These are phyloP conservation scores for Lysandra coridon DNA, from an alignment of 2,888 invertebrate species.

Conservation along the genomic window DNA sequence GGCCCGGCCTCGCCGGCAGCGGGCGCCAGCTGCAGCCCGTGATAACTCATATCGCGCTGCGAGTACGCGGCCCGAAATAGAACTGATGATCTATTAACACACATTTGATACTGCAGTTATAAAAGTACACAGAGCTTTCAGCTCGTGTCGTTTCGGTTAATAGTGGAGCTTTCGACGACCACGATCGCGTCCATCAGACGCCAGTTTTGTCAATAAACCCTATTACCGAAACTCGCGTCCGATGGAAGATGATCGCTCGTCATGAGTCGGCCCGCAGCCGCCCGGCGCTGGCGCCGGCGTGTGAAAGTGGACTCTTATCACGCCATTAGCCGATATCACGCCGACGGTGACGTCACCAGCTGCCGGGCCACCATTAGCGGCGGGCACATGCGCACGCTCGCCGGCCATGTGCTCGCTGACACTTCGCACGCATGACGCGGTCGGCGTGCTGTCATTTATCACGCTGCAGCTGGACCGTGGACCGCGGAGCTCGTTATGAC, in stretches of 20 bases:
- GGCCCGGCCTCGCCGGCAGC: constrained; percentile 4
- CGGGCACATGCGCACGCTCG: neutral
- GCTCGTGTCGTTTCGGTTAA: neutral
- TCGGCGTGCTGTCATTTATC: constrained; percentile 5
- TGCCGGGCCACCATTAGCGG: neutral
- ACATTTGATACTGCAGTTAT: neutral
- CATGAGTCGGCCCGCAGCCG: neutral
- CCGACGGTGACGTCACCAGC: neutral
- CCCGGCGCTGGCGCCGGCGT: neutral
- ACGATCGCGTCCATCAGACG: neutral
- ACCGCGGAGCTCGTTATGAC: neutral
- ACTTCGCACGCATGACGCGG: neutral
- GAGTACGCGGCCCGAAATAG: neutral
- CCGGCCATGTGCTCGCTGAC: neutral
- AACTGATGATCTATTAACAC: constrained; percentile 3
- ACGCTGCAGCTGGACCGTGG: constrained; percentile 7
- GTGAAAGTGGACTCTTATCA: constrained; percentile 9
- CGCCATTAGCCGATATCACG: neutral
- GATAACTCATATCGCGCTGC: neutral
- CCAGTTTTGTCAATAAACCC: neutral
- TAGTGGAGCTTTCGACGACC: neutral
- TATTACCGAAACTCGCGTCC: neutral
- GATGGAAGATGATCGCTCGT: neutral
- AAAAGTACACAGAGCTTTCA: neutral
- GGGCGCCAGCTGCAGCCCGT: neutral